These are phyloP conservation scores for Ceratoteleas bidentatus DNA, from an alignment of 1,140 invertebrate genomes.

Conservation along the genomic window DNA sequence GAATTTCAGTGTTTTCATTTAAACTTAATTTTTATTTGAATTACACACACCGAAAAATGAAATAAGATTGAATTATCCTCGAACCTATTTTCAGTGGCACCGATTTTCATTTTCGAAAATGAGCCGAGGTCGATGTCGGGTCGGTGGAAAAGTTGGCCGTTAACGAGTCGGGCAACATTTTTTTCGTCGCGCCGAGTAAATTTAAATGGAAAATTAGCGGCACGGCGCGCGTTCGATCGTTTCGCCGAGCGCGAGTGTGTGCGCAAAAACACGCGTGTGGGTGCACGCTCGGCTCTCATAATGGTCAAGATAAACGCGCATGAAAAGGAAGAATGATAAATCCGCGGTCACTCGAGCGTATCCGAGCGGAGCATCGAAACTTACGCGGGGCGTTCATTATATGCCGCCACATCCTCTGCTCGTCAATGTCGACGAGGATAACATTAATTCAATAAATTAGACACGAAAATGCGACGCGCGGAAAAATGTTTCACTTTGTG, in stretches of 20 bases:
- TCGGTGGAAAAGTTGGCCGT: constrained; percentile 39
- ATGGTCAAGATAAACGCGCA: constrained; percentile 52
- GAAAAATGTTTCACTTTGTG: constrained; percentile 15
- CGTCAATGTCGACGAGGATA: constrained; percentile 50
- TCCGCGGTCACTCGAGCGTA: constrained; percentile 51
- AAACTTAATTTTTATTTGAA: too few relatives aligned
- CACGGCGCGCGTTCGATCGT: constrained; percentile 11
- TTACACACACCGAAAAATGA: too few relatives aligned
- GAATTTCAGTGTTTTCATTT: too few relatives aligned
- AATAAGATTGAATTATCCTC: too few relatives aligned
- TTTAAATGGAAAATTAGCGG: constrained; percentile 53
- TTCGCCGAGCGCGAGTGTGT: constrained; percentile 1
- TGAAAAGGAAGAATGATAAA: constrained; percentile 57
- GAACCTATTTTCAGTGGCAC: too few relatives aligned
- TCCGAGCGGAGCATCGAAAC: constrained; percentile 36
- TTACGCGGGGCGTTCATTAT: constrained; percentile 45
- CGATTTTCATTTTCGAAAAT: too few relatives aligned
- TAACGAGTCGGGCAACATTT: constrained; percentile 21
- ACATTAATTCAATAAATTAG: constrained; percentile 58
- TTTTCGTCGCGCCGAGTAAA: constrained; percentile 24
- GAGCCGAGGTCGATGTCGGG: neutral
- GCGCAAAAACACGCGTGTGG: neutral
- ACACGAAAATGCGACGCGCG: constrained; percentile 42
- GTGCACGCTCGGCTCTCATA: constrained; percentile 12
- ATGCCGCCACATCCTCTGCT: constrained; percentile 49